A percentile compares a stretch with the other conserved stretches of the same genome.
Evolutionary conservation across 2,797 vertebrate genomes (phyloP).

Genomic region (Channallabes apus): DNA sequence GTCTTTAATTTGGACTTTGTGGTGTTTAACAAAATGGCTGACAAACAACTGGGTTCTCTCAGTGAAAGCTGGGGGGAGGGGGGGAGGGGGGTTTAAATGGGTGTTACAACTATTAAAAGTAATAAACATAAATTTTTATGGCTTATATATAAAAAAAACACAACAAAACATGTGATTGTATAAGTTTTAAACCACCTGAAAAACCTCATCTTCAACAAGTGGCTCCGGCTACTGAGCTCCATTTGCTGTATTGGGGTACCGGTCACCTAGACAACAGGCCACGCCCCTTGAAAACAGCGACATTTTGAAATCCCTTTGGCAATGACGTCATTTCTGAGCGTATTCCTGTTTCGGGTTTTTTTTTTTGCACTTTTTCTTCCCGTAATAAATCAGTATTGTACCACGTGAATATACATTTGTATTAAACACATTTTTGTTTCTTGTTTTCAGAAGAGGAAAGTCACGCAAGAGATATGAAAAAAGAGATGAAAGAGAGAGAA

Average conservation of each 20-base stretch:
- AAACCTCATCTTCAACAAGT: not conserved
- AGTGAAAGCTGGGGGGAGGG: too few relatives aligned
- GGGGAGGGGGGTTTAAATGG: not conserved
- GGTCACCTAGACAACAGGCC: slow-evolving; percentile 1
- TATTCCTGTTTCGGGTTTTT: not conserved
- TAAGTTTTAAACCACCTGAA: not conserved
- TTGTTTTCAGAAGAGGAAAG: not conserved
- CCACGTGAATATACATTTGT: not conserved
- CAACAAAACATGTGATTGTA: not conserved
- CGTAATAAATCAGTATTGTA: too few relatives aligned
- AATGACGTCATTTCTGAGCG: not conserved
- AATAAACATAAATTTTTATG: not conserved
- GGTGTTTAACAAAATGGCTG: not conserved
- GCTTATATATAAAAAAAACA: not conserved
- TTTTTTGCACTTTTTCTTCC: too few relatives aligned
- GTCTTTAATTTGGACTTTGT: not conserved
- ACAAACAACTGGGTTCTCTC: not conserved
- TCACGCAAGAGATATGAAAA: not conserved
- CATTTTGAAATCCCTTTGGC: slow-evolving; percentile 8
- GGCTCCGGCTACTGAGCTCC: not conserved
- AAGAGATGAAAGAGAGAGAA: not conserved
- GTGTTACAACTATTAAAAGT: too few relatives aligned
- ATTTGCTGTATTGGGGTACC: not conserved
- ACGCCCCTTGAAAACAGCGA: slow-evolving; percentile 10
- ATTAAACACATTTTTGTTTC: not conserved